These are phyloP conservation scores for Chionis minor DNA, from an alignment of 2,113 vertebrate genomes.

Conservation along the genomic window DNA sequence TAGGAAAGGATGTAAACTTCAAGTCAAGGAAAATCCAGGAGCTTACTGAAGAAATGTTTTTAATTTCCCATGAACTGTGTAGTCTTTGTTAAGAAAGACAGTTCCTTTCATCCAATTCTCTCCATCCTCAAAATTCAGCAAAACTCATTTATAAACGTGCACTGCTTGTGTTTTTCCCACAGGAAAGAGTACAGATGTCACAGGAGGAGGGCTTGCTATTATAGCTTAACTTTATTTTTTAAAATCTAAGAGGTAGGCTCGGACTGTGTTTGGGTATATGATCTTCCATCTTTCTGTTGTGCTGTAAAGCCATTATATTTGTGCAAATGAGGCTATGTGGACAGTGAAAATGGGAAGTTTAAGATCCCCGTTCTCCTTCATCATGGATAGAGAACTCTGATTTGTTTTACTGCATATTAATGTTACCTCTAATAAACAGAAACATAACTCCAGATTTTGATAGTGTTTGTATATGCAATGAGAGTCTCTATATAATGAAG, in stretches of 20 bases:
- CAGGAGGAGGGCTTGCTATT: not conserved
- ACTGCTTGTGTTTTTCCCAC: not conserved
- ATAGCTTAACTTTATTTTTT: not conserved
- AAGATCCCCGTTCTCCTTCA: not conserved
- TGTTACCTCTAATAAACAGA: slow-evolving; percentile 16
- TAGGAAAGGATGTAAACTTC: not conserved
- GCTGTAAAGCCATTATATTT: not conserved
- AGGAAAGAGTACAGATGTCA: not conserved
- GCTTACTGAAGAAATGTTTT: not conserved
- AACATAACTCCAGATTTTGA: not conserved
- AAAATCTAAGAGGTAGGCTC: not conserved
- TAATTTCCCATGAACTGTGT: not conserved
- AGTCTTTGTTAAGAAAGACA: not conserved
- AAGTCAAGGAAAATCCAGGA: not conserved
- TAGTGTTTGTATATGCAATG: not conserved
- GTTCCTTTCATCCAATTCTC: not conserved
- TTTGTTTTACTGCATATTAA: not conserved
- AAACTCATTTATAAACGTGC: fast-evolving
- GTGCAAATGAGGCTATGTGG: not conserved
- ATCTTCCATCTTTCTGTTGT: not conserved
- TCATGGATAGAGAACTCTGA: not conserved
- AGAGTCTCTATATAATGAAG: not conserved
- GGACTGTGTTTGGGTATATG: not conserved
- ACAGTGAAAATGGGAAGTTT: not conserved
- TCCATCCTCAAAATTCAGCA: not conserved